A percentile compares a stretch with the other conserved stretches of the same genome.
Conservation (phyloP, 1,140 invertebrate genomes). For the Phortica variegata region DNA sequence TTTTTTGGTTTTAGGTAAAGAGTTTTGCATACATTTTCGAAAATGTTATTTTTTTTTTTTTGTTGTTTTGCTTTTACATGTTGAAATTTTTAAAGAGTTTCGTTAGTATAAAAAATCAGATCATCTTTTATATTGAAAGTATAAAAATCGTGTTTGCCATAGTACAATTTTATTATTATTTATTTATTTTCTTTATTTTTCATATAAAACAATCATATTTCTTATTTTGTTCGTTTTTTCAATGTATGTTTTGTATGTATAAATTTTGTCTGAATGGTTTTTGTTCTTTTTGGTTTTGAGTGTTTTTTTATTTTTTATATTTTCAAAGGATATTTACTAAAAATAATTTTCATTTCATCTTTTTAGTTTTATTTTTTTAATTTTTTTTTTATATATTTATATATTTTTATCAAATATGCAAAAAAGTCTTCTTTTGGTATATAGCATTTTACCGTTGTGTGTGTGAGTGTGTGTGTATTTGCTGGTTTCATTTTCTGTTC, state of each 20-base stretch:
- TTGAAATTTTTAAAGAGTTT: constrained; percentile 34
- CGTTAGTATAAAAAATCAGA: constrained; percentile 55
- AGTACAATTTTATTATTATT: constrained; percentile 20
- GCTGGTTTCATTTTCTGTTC: not conserved
- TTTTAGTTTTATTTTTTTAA: constrained; percentile 22
- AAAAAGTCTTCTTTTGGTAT: constrained; percentile 15
- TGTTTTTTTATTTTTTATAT: not conserved
- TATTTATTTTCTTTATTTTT: constrained; percentile 9
- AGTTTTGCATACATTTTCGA: not conserved
- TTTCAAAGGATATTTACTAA: constrained; percentile 1
- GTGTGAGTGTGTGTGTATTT: not conserved
- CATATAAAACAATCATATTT: not conserved
- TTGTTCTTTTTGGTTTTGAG: not conserved
- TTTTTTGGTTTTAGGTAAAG: constrained; percentile 9
- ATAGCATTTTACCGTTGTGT: constrained; percentile 4
- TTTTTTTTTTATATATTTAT: constrained; percentile 6
- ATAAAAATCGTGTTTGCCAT: constrained; percentile 55
- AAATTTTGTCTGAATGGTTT: no score
- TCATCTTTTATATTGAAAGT: constrained; percentile 53
- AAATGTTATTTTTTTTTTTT: not conserved
- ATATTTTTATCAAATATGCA: constrained; percentile 14
- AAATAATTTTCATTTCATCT: constrained; percentile 13
- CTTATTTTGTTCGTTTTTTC: constrained; percentile 3
- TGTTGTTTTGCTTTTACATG: not conserved
- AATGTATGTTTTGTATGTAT: constrained; percentile 14